A percentile compares a stretch with the other conserved stretches of the same genome.
Evolutionary conservation across 2,797 vertebrate species (phyloP).

Genomic region (Parotocinclus haroldoi): DNA sequence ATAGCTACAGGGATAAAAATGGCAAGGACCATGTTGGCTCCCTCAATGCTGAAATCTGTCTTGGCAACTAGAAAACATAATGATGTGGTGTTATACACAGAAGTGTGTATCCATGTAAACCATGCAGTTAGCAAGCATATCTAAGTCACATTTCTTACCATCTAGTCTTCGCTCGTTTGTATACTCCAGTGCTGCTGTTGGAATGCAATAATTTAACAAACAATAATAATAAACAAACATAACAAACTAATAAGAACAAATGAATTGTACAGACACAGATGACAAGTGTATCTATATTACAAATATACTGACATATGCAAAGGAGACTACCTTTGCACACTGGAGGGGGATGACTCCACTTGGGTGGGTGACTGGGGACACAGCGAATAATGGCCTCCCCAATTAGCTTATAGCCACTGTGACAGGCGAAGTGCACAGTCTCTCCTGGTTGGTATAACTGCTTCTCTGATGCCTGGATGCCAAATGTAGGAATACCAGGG

Average conservation of each 20-base stretch:
- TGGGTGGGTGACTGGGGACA: conserved; percentile 84
- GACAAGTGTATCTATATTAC: too few relatives aligned
- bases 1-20: conserved; percentile 81
- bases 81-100: background rate
- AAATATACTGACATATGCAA: background rate
- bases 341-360: conserved; percentile 86
- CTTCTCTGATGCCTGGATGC: conserved; percentile 77
- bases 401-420: conserved; percentile 76
- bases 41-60: conserved; percentile 72
- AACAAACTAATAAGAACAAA: too few relatives aligned
- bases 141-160: conserved; percentile 66
- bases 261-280: too few relatives aligned
- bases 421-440: conserved; percentile 81
- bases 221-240: too few relatives aligned
- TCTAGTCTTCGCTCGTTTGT: conserved; percentile 79
- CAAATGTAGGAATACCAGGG: conserved; percentile 79
- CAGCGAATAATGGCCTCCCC: conserved; percentile 85
- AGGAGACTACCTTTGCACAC: conserved; percentile 80
- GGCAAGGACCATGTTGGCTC: conserved; percentile 76
- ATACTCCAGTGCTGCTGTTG: conserved; percentile 76
- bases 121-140: too few relatives aligned
- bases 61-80: conserved; percentile 65
- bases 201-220: conserved; percentile 24
- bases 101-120: background rate
- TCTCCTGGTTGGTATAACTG: conserved; percentile 80